Evolutionary conservation across 2,113 vertebrate species (phyloP), one percentile per base, ranked within the genome.

Genomic region (Athene noctua): DNA sequence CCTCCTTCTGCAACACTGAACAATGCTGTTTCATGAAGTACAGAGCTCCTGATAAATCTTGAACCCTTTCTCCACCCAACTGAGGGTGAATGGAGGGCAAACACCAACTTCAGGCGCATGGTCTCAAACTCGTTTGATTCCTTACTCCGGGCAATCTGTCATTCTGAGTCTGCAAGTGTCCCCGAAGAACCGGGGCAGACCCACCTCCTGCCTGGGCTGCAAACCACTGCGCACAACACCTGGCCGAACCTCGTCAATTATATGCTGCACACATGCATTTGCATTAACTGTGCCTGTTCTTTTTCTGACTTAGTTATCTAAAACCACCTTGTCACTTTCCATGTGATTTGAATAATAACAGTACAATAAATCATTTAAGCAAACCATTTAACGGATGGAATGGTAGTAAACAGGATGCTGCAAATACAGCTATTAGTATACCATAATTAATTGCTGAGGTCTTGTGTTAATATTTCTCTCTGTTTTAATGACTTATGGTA

Each of bases 331-430:
- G n/a, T 15, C 8, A 52, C 84, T 94, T 94, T 87, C 73, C 73
- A 92, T 62, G 32, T 93, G 75, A 83, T 88, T 88, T 88, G 72
- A 88, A 47, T 52, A 88, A 89, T 59, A 88, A 34, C 23, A 55
- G 17, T 68, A 14, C 49, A 79, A 84, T 81, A 93, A 95, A 88
- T 86, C 29, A 88, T 77, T 90, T 88, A 80, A 92, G 23, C 15
- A 80, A 86, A 59, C 4, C 27, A 86, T 81, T 94, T 86, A 80
- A 88, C 10, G 10, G 42, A 86, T 65, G 34, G 44, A 86, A 13
- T 51, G 5, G 44, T 36, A 78, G 80, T 44, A 92, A 86, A 88
- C 44, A 88, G 34, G 78, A 96, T 0, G 0, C 55, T 63, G 21
- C 47, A 90, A 88, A 67, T 74, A 78, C 18, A 86, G 44, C 65